These are phyloP conservation scores for Cylloceria caligata DNA, from an alignment of 2,888 invertebrate species.

Conservation along the genomic window DNA sequence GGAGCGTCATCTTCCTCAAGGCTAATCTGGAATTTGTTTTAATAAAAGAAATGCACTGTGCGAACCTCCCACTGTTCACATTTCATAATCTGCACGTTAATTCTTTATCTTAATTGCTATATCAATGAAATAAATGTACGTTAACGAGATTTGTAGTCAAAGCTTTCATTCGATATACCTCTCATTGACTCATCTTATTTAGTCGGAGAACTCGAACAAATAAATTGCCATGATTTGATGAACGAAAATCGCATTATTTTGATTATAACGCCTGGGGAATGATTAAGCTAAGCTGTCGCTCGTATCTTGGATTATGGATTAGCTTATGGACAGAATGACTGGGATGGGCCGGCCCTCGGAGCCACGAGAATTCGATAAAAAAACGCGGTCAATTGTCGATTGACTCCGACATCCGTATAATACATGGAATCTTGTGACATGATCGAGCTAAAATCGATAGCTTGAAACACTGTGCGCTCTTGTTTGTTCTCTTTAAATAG, in stretches of 20 bases:
- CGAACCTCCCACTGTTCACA: background rate
- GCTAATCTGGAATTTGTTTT: conserved; percentile 12
- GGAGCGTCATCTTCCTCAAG: conserved; percentile 40
- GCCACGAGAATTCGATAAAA: conserved; percentile 34
- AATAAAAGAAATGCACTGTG: background rate
- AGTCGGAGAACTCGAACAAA: background rate
- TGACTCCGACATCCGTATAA: conserved; percentile 46
- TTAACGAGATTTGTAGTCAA: background rate
- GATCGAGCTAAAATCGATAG: conserved; percentile 60
- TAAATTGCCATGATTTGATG: background rate
- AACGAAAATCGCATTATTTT: conserved; percentile 23
- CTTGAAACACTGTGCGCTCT: conserved; percentile 29
- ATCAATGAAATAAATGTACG: background rate
- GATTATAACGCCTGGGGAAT: background rate
- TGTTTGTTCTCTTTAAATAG: conserved; percentile 60
- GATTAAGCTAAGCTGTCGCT: background rate
- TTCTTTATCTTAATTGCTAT: conserved; percentile 1
- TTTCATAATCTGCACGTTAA: background rate
- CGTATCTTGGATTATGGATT: conserved; percentile 1
- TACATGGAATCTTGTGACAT: conserved; percentile 46
- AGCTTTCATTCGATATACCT: background rate
- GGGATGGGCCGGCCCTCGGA: conserved; percentile 14
- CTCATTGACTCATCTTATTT: background rate
- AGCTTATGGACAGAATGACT: conserved; percentile 1
- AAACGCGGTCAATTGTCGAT: conserved; percentile 58